Evolutionary conservation across 1,140 invertebrate species (phyloP).

Genomic region (Drosophila pallidifrons): DNA sequence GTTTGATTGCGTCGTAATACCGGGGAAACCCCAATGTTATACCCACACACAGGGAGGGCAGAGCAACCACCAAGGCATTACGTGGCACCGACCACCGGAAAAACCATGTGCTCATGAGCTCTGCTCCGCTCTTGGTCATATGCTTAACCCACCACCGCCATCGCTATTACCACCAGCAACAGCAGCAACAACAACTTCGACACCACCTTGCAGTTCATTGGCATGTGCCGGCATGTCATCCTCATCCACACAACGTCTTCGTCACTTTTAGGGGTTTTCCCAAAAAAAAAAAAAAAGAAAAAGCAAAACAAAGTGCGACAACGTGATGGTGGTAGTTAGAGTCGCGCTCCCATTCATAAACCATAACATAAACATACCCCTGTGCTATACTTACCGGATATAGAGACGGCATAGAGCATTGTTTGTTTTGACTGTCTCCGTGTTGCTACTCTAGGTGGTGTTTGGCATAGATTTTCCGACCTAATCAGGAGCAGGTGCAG

Average conservation of each 20-base stretch:
- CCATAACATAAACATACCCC: slow-evolving; percentile 76
- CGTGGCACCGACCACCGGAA: slow-evolving; percentile 55
- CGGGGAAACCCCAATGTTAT: slow-evolving; percentile 59
- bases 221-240: slow-evolving; percentile 82
- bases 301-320: slow-evolving; percentile 73
- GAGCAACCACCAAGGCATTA: slow-evolving; percentile 52
- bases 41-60: slow-evolving; percentile 52
- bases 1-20: slow-evolving; percentile 50
- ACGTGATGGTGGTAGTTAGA: slow-evolving; percentile 72
- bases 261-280: slow-evolving; percentile 80
- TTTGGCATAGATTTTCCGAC: slow-evolving; percentile 66
- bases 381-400: slow-evolving; percentile 36
- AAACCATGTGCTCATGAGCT: slow-evolving; percentile 50
- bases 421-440: slow-evolving; percentile 52
- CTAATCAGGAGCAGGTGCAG: slow-evolving; percentile 62
- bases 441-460: slow-evolving; percentile 65
- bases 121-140: slow-evolving; percentile 60
- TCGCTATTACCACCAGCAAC: slow-evolving; percentile 13
- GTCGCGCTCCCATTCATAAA: slow-evolving; percentile 78
- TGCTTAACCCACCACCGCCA: slow-evolving; percentile 68
- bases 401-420: slow-evolving; percentile 37
- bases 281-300: slow-evolving; percentile 52
- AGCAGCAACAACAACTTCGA: slow-evolving; percentile 13
- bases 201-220: slow-evolving; percentile 52
- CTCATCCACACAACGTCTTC: slow-evolving; percentile 77